A percentile compares a stretch with the other conserved stretches of the same genome.
phyloP scores from a whole-genome alignment of 2,888 invertebrate species.

The Lasioglossum malachurum region DNA sequence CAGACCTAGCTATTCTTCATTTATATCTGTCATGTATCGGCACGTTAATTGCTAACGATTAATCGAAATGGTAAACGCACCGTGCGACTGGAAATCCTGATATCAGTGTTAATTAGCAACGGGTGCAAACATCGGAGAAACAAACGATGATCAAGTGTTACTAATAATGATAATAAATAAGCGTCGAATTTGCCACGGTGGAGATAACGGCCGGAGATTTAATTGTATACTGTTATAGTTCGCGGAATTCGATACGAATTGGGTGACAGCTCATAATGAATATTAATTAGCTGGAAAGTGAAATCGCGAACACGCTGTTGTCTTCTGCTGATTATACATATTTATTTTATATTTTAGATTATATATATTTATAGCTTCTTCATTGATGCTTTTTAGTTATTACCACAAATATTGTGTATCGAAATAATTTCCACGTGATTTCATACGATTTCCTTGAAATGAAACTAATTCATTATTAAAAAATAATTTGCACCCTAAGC shows the following conservation, averaged over 20 bases:
- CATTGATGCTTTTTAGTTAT: not conserved
- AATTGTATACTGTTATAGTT: not conserved
- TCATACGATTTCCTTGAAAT: too few relatives aligned
- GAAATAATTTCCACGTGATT: not conserved
- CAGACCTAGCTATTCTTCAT: not conserved
- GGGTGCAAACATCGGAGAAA: not conserved
- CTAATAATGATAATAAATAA: not conserved
- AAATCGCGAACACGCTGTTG: not conserved
- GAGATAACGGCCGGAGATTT: not conserved
- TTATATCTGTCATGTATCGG: not conserved
- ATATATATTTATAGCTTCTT: not conserved
- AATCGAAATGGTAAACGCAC: not conserved
- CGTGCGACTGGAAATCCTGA: not conserved
- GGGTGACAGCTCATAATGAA: not conserved
- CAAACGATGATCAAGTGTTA: not conserved
- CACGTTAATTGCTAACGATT: not conserved
- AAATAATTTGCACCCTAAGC: not conserved
- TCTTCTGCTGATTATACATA: not conserved
- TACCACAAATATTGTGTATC: not conserved
- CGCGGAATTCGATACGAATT: not conserved
- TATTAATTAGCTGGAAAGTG: conserved; percentile 1
- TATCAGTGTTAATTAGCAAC: not conserved
- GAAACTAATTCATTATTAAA: too few relatives aligned
- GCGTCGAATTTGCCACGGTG: not conserved
- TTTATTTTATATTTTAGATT: not conserved